Evolutionary conservation across 2,888 invertebrate genomes (phyloP).

Genomic region (Mantis religiosa): DNA sequence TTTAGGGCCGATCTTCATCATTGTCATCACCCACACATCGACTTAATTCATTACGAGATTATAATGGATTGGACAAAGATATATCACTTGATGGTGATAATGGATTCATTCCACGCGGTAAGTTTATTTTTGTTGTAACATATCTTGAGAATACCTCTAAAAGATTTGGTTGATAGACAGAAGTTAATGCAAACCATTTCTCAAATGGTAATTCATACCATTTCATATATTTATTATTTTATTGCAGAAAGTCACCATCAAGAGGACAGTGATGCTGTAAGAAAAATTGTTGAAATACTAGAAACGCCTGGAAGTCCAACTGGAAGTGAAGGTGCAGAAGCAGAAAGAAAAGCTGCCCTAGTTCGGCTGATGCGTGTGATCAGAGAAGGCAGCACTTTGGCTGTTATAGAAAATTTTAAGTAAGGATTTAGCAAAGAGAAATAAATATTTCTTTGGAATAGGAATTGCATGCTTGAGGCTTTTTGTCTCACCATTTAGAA

Average conservation of each 20-base stretch:
- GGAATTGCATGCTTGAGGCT: no score
- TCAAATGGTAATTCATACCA: not conserved
- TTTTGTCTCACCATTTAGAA: no score
- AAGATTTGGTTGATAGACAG: no score
- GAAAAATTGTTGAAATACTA: slow-evolving; percentile 34
- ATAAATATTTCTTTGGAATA: not conserved
- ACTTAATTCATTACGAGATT: slow-evolving; percentile 30
- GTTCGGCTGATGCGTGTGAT: slow-evolving; percentile 45
- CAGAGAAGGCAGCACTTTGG: slow-evolving; percentile 44
- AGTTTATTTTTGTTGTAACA: not conserved
- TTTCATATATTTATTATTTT: not conserved
- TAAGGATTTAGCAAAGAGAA: slow-evolving; percentile 22
- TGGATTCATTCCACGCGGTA: slow-evolving; percentile 29
- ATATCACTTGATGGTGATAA: slow-evolving; percentile 26
- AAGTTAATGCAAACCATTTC: not conserved
- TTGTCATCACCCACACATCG: slow-evolving; percentile 45
- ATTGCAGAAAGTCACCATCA: slow-evolving; percentile 27
- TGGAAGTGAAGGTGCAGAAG: slow-evolving; percentile 25
- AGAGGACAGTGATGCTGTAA: slow-evolving; percentile 35
- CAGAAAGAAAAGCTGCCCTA: slow-evolving; percentile 40
- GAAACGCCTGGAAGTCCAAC: slow-evolving; percentile 27
- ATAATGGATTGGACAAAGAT: slow-evolving; percentile 33
- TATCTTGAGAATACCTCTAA: no score
- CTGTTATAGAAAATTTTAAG: slow-evolving; percentile 53
- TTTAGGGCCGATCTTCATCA: slow-evolving; percentile 45